A percentile compares a stretch with the other conserved stretches of the same genome.
These are phyloP conservation scores for Drosophila kurseongensis DNA, from an alignment of 1,140 invertebrate genomes.

Conservation along the genomic window DNA sequence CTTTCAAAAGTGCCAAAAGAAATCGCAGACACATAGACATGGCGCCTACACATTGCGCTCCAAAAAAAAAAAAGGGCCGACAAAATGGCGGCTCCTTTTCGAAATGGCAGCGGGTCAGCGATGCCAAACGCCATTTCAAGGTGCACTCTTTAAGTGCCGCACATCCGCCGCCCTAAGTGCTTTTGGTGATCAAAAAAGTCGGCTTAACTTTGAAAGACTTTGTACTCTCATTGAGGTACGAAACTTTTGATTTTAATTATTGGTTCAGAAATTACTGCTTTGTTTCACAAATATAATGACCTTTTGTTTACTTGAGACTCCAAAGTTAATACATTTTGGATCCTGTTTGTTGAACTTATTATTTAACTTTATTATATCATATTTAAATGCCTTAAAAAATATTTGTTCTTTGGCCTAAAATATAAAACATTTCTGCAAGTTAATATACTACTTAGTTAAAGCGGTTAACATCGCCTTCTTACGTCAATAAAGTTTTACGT, in stretches of 20 bases:
- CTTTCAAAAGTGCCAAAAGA: conserved; percentile 69
- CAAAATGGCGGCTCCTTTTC: conserved; percentile 57
- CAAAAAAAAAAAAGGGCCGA: conserved; percentile 66
- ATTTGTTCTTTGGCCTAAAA: too few relatives aligned
- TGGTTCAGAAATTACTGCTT: background rate
- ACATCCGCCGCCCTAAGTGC: conserved; percentile 1
- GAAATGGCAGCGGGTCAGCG: conserved; percentile 37
- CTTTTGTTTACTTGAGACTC: background rate
- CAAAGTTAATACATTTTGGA: too few relatives aligned
- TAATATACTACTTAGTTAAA: too few relatives aligned
- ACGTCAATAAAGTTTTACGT: background rate
- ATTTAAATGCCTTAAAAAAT: too few relatives aligned
- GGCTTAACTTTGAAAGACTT: conserved; percentile 2
- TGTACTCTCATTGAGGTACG: background rate
- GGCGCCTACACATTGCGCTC: conserved; percentile 69
- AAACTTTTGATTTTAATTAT: background rate
- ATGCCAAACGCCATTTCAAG: conserved; percentile 40
- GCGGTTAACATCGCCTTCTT: background rate
- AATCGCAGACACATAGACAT: conserved; percentile 52
- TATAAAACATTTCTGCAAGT: too few relatives aligned
- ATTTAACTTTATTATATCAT: too few relatives aligned
- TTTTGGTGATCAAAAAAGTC: conserved; percentile 2
- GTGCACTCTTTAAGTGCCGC: conserved; percentile 31
- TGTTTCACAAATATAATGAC: background rate
- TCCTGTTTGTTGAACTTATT: too few relatives aligned